Evolutionary conservation across 2,888 invertebrate genomes (phyloP).

Genomic region (Cataglyphis livida): DNA sequence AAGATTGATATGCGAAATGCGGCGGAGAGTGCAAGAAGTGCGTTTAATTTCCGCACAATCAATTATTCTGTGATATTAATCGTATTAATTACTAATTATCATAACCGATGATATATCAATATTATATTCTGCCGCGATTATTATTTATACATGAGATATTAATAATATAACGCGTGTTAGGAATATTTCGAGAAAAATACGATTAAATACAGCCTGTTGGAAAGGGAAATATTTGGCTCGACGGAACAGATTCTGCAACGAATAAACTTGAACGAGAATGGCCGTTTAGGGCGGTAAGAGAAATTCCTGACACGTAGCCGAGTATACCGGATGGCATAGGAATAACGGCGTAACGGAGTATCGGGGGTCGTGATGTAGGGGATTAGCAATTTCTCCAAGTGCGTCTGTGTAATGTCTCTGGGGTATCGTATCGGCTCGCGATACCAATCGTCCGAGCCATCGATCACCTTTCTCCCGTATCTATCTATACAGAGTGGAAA

Average conservation of each 20-base stretch:
- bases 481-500: conserved; percentile 44
- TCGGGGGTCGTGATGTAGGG: conserved; percentile 59
- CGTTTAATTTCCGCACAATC: neutral
- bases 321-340: conserved; percentile 57
- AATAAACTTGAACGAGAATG: conserved; percentile 55
- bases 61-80: neutral
- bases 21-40: neutral
- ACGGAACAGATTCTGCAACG: neutral
- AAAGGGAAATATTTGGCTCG: neutral
- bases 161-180: neutral
- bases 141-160: neutral
- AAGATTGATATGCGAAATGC: neutral
- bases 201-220: neutral
- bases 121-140: neutral
- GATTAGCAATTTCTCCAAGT: conserved; percentile 77
- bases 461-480: conserved; percentile 69
- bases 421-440: conserved; percentile 71
- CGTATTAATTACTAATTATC: conserved; percentile 6
- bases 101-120: neutral
- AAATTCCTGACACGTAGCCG: conserved; percentile 68
- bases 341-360: conserved; percentile 59
- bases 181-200: neutral
- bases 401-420: conserved; percentile 71
- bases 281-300: conserved; percentile 58
- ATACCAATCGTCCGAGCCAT: conserved; percentile 74